Evolutionary conservation across 2,888 invertebrate species (phyloP), one percentile per base, ranked within the genome.

Genomic region (Caenorhabditis sp.): DNA sequence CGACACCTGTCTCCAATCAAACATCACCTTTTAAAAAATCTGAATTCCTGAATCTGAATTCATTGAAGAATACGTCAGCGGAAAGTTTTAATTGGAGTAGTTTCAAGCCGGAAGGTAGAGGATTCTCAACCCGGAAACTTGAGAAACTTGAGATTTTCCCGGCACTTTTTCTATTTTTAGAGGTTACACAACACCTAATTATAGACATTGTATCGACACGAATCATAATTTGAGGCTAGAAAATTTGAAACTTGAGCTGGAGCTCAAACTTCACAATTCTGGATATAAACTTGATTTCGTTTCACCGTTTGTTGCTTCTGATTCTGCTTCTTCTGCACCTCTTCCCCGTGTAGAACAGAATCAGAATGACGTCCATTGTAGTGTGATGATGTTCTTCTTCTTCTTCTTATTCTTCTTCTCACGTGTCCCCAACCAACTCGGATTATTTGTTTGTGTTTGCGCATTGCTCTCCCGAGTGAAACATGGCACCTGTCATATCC

Each of bases 1-100:
- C 44, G 64, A 51, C 64, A 64, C 64, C 50, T 72, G 53, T 35
- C 13, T 51, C 61, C 37, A 51, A 26, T 32, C 61, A 70, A 40
- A 70, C 60, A 70, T 70, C 70, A 60, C 53, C 32, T 6, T 32
- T 32, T 9, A 6, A 32, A 32, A 32, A 4, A 32, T 4, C 32
- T 32, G 32, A 9, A 32, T 18, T 55, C 24, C 9, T 32, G 26
- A 28, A 35, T 15, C 3, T 35, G 3, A 35, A 11, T 53, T 8
- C 20, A 55, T 37, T 37, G 18, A 2, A 20, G 47, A 6, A 5
- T 47, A n/a, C n/a, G n/a, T n/a, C n/a, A n/a, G n/a, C n/a, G n/a
- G n/a, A n/a, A n/a, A n/a, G 47, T 55, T 55, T 26, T 55, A 56
- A 56, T 56, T 56, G 35, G 47, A n/a, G n/a, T n/a, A n/a, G 18